Evolutionary conservation across 2,888 invertebrate genomes (phyloP), one percentile per base, ranked within the genome.

Genomic region (Agrochola lota): DNA sequence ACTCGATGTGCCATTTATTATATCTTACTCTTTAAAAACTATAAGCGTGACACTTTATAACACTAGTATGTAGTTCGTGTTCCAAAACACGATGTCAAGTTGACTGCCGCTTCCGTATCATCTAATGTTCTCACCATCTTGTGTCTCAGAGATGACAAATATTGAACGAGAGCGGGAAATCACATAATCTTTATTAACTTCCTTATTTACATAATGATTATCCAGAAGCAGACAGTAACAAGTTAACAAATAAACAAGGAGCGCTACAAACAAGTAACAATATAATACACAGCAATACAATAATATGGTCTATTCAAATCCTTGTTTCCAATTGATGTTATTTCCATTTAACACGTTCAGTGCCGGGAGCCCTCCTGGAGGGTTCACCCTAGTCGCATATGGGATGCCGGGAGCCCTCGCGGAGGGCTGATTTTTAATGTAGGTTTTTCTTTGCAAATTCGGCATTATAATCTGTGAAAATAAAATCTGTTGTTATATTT

Each of bases 101-200:
- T 23, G 11, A 71, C 26, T 66, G 15, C 46, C 64, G 64, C 67
- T 84, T 82, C 85, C 81, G 73, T 78, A 30, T 62, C n/a, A 49
- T 43, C 52, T 55, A 55, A 68, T 69, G 20, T 60, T 55, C 52
- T 20, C 30, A 17, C 17, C 55, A 23, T 72, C 40, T 69, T 17
- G 59, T 60, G 64, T 9, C 15, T 49, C 20, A 23, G 30, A 46
- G 8, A 74, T 67, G 15, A 73, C 52, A n/a, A 67, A 79, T 79
- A 63, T 84, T 63, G 23, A 73, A 63, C 35, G n/a, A 68, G 46
- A 67, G 40, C 35, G 66, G 43, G n/a, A 40, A 52, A 60, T 84
- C 49, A 26, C 23, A 46, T 72, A 17, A 49, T 66, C 30, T 59
- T 63, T 46, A 59, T 74, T 60, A 3, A 59, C 52, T 73, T 81